These are phyloP conservation scores for Melanerpes formicivorus DNA, from an alignment of 2,113 vertebrate species.

Conservation along the genomic window DNA sequence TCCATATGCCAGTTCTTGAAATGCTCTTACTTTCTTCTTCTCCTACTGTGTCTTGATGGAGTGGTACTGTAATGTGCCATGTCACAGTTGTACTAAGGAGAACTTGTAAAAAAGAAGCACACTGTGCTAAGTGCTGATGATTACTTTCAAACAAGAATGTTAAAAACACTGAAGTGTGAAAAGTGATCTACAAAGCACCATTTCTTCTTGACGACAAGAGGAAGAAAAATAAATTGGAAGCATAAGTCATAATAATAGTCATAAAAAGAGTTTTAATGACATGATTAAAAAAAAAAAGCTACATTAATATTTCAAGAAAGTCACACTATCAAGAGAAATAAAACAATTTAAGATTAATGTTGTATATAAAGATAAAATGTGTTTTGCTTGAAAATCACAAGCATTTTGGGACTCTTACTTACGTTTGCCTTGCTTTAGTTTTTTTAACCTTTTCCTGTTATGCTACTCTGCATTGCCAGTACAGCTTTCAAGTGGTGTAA, in stretches of 20 bases:
- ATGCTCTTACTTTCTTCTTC: constrained; percentile 22
- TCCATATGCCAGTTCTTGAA: constrained; percentile 52
- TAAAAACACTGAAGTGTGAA: not conserved
- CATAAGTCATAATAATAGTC: not conserved
- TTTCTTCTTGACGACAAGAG: not conserved
- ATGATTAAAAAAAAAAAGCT: not conserved
- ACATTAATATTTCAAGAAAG: not conserved
- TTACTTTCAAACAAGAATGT: not conserved
- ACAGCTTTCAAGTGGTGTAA: not conserved
- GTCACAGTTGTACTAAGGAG: constrained; percentile 16
- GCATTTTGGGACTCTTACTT: not conserved
- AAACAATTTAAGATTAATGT: not conserved
- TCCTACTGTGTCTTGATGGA: constrained; percentile 56
- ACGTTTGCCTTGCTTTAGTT: not conserved
- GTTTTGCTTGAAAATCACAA: not conserved
- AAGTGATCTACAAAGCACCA: not conserved
- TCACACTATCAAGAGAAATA: not conserved
- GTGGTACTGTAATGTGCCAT: not conserved
- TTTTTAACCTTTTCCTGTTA: not conserved
- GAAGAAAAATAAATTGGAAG: not conserved
- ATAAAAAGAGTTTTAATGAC: not conserved
- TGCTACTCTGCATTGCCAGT: not conserved
- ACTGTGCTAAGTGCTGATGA: constrained; percentile 28
- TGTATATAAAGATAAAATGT: not conserved
- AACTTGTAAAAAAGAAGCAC: constrained; percentile 29